Evolutionary conservation across 1,140 invertebrate genomes (phyloP).

Genomic region (Monomorium pharaonis): DNA sequence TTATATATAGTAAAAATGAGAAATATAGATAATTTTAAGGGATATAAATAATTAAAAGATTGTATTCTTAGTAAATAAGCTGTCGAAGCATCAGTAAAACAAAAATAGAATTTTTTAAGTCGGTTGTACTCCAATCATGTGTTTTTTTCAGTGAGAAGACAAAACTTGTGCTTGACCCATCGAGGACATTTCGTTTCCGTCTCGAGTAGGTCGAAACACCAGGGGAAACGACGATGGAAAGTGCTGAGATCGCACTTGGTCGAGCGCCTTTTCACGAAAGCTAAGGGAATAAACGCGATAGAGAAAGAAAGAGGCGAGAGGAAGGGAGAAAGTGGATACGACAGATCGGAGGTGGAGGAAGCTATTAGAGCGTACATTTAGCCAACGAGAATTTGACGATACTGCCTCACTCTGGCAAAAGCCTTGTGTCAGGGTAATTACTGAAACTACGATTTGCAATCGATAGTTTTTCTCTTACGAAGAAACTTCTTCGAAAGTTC

Average conservation of each 20-base stretch:
- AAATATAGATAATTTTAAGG: neutral
- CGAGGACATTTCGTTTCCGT: conserved; percentile 67
- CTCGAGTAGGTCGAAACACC: conserved; percentile 52
- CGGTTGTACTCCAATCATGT: conserved; percentile 6
- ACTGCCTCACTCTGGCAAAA: neutral
- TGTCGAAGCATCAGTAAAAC: neutral
- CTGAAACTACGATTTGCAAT: conserved; percentile 50
- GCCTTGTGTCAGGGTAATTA: conserved; percentile 51
- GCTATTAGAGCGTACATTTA: conserved; percentile 61
- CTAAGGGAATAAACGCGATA: conserved; percentile 7
- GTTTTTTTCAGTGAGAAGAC: neutral
- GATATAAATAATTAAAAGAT: neutral
- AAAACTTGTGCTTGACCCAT: conserved; percentile 30
- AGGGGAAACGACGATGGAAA: conserved; percentile 58
- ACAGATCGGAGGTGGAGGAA: conserved; percentile 6
- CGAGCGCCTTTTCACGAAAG: conserved; percentile 55
- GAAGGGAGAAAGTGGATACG: neutral
- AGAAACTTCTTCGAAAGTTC: neutral
- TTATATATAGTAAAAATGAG: neutral
- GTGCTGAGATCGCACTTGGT: conserved; percentile 70
- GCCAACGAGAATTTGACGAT: conserved; percentile 45
- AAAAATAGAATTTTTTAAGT: neutral
- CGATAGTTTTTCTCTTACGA: conserved; percentile 39
- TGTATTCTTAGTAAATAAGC: neutral
- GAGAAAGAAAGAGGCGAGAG: neutral